Evolutionary conservation across 2,113 vertebrate species (phyloP).

Genomic region (Camelus bactrianus): DNA sequence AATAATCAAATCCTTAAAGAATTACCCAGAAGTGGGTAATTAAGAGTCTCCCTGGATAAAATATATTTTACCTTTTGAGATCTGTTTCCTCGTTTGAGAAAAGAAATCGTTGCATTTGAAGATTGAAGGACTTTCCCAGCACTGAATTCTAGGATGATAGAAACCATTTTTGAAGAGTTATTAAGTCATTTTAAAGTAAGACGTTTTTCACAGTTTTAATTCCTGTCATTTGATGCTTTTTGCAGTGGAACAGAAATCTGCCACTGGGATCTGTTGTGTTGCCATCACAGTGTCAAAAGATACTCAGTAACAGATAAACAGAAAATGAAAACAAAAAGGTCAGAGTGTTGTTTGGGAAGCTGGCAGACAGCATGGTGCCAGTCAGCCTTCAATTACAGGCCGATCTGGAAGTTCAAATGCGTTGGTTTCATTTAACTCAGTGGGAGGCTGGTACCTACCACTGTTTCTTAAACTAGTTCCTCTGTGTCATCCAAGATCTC

Average conservation of each 20-base stretch:
- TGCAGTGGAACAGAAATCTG: slow-evolving; percentile 55
- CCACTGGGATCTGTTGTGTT: slow-evolving; percentile 51
- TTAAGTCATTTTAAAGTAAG: slow-evolving; percentile 26
- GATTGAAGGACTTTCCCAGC: neutral
- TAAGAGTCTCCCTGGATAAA: neutral
- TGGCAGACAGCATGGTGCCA: neutral
- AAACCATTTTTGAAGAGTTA: slow-evolving; percentile 27
- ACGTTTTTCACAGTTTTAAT: slow-evolving; percentile 59
- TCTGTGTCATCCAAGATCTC: neutral
- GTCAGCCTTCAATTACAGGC: neutral
- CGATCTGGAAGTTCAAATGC: neutral
- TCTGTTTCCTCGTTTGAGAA: slow-evolving; percentile 12
- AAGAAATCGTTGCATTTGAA: neutral
- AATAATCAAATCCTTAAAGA: slow-evolving; percentile 53
- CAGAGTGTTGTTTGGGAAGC: slow-evolving; percentile 1
- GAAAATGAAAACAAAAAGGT: slow-evolving; percentile 67
- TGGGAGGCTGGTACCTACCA: neutral
- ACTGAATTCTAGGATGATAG: neutral
- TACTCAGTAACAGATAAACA: slow-evolving; percentile 59
- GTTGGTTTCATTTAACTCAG: neutral
- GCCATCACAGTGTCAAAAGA: slow-evolving; percentile 36
- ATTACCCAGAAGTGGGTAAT: neutral
- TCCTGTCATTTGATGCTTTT: slow-evolving; percentile 61
- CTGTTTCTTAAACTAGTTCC: neutral
- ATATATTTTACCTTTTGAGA: neutral